Conservation (phyloP, 2,888 invertebrate species). For the Ornithoptera alexandrae region DNA sequence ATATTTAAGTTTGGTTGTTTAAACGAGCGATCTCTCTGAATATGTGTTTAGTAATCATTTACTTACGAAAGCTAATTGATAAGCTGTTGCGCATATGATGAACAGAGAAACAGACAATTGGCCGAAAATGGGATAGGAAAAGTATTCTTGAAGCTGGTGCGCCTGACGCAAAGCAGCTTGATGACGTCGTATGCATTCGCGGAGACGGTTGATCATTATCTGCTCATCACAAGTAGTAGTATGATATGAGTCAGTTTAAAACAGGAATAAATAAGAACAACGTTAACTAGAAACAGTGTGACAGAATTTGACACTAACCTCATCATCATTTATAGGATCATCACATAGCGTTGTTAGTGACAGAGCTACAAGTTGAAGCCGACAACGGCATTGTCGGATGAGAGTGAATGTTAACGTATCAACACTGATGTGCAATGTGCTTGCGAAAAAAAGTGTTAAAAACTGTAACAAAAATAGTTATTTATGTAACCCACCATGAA, state of each 20-base stretch:
- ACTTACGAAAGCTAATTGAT: constrained; percentile 67
- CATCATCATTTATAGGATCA: constrained; percentile 30
- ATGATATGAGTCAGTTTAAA: no score
- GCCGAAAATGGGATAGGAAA: constrained; percentile 56
- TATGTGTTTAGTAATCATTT: background rate
- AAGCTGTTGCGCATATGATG: constrained; percentile 71
- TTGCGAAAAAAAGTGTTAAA: constrained; percentile 52
- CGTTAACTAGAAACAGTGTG: no score
- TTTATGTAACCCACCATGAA: no score
- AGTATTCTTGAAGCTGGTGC: constrained; percentile 50
- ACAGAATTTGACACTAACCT: constrained; percentile 32
- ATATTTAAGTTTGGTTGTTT: no score
- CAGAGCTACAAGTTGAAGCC: constrained; percentile 58
- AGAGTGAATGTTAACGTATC: constrained; percentile 59
- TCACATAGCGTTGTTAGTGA: constrained; percentile 50
- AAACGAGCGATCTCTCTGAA: no score
- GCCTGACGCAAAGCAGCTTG: constrained; percentile 48
- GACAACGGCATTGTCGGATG: constrained; percentile 60
- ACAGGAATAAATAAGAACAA: no score
- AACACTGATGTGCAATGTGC: constrained; percentile 60
- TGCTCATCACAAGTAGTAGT: background rate
- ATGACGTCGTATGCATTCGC: constrained; percentile 44
- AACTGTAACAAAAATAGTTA: constrained; percentile 37
- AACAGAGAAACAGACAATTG: constrained; percentile 67
- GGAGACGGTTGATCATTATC: constrained; percentile 37